Conservation (phyloP, 2,888 invertebrate genomes). For the Mythimna lalbum region DNA sequence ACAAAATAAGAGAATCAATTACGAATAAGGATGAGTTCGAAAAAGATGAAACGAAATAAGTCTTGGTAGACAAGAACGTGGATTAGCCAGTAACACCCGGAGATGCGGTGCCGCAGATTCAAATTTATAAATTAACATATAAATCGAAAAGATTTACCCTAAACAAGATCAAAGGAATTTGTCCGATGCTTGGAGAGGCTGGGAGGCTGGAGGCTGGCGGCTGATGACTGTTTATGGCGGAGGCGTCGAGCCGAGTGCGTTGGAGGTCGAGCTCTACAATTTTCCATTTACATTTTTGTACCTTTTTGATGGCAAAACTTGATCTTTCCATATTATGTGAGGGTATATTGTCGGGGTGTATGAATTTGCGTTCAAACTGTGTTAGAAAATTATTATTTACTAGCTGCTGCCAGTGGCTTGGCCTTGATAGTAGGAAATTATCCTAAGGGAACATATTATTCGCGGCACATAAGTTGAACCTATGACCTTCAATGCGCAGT, state of each 20-base stretch:
- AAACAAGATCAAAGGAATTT: slow-evolving; percentile 89
- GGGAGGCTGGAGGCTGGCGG: slow-evolving; percentile 71
- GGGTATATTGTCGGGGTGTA: slow-evolving; percentile 41
- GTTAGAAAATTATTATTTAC: slow-evolving; percentile 33
- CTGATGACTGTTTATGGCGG: slow-evolving; percentile 85
- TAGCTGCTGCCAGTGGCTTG: no score
- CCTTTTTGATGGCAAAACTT: slow-evolving; percentile 72
- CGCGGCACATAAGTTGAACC: no score
- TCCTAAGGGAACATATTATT: no score
- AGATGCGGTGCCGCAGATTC: slow-evolving; percentile 82
- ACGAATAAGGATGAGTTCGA: slow-evolving; percentile 60
- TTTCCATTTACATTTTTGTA: slow-evolving; percentile 78
- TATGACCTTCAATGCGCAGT: no score
- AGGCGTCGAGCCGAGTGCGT: slow-evolving; percentile 70
- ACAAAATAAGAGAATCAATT: slow-evolving; percentile 65
- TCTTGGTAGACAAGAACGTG: slow-evolving; percentile 75
- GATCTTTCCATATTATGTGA: slow-evolving; percentile 64
- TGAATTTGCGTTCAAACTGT: slow-evolving; percentile 46
- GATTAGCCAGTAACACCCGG: slow-evolving; percentile 82
- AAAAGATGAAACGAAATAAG: slow-evolving; percentile 74
- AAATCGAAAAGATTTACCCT: slow-evolving; percentile 90
- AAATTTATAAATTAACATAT: slow-evolving; percentile 89
- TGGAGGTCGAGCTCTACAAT: slow-evolving; percentile 71
- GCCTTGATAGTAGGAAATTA: no score
- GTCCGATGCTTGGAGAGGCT: slow-evolving; percentile 80